Percentiles rank a stretch among this genome's conserved stretches.
Evolutionary conservation across 2,797 vertebrate species (phyloP).

Genomic region (Falco peregrinus): DNA sequence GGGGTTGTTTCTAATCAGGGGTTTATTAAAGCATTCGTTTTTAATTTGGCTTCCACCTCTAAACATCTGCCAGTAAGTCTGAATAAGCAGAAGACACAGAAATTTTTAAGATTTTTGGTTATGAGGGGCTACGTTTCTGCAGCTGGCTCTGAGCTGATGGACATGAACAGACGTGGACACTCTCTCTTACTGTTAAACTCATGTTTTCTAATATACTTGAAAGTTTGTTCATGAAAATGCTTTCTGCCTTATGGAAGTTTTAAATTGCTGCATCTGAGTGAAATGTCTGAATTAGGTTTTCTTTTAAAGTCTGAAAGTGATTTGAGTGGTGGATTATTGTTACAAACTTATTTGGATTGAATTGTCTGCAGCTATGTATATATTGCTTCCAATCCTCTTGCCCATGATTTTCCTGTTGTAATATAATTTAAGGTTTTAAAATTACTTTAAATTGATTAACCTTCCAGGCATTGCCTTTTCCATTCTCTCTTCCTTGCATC

Average conservation of each 20-base stretch:
- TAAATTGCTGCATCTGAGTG: background rate
- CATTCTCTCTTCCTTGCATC: background rate
- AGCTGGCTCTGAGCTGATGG: background rate
- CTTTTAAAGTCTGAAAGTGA: background rate
- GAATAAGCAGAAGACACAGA: background rate
- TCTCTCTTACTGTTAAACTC: background rate
- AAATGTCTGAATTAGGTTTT: background rate
- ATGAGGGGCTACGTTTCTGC: background rate
- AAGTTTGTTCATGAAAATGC: background rate
- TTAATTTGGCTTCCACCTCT: background rate
- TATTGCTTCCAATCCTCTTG: background rate
- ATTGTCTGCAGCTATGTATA: background rate
- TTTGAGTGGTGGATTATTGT: background rate
- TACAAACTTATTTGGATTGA: background rate
- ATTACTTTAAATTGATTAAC: background rate
- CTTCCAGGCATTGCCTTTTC: background rate
- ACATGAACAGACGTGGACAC: background rate
- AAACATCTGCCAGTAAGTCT: background rate
- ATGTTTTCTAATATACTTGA: background rate
- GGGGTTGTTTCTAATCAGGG: background rate
- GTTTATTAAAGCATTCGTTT: background rate
- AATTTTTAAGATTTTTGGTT: background rate
- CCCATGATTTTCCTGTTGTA: background rate
- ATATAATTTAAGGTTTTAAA: background rate
- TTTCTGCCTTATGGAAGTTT: constrained; percentile 13